Evolutionary conservation across 2,797 vertebrate species (phyloP), one percentile per base, ranked within the genome.

Genomic region (Lates japonicus): DNA sequence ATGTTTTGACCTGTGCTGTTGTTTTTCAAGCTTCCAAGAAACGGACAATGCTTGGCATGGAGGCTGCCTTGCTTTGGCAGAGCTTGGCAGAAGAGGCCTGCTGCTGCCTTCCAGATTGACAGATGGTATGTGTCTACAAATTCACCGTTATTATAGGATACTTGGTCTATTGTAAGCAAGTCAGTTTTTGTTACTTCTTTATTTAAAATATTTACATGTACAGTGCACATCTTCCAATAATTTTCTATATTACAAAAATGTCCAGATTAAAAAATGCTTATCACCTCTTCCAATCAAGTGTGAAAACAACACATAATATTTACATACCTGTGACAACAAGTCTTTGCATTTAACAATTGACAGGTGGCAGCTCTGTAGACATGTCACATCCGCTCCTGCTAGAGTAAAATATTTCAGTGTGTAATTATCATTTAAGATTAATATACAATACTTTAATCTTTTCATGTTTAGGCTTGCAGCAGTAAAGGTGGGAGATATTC

Each of bases 41-140:
- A 98, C 97, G 0, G 97, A 98, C 87, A 97, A 95, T 0, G 95
- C 98, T 0, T 99, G 98, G 98, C 98, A 99, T 2, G 98, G 98
- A 0, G 98, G 98, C 44, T 99, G 98, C 87, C 94, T 99, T 77
- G 98, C 98, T 0, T 92, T 99, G 85, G 98, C 98, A 1, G 98
- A 99, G 80, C 94, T 99, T 46, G 97, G 98, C 62, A 95, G 98
- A 69, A 95, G 98, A 94, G 98, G 98, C 72, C 93, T 99, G 82
- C 88, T 99, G 76, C 95, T 99, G 41, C 98, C 98, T 17, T 97
- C 97, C 11, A 95, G 98, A 22, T 95, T 99, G 14, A 71, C 94
- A 19, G 96, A 98, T 48, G 98, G 98, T 98, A 93, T 72, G 96
- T 96, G 41, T 74, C 46, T 10, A 60, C 20, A 70, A 22, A 49